Base-by-base conservation (phyloP, 2,888 invertebrate genomes). In the Capitulum mitella region DNA sequence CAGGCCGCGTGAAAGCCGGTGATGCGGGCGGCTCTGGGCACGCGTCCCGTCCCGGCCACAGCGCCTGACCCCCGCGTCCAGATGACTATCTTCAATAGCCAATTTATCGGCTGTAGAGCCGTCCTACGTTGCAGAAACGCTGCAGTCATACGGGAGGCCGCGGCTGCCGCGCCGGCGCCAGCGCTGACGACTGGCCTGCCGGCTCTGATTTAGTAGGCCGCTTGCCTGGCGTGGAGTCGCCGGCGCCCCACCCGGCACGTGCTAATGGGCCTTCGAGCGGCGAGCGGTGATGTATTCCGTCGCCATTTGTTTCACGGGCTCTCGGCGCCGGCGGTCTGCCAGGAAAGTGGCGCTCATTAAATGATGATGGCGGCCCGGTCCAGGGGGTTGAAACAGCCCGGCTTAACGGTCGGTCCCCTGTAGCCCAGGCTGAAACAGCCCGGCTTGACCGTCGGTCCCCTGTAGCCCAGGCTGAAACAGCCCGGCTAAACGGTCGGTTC, bases 51-150 rank as follows among this genome's bases (percentile, higher is more conserved):
- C n/a, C 43, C 77, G n/a, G 43, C 48, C 77, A 46, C 77, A n/a
- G 14, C 32, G 48, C 37, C 48, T 77, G 48, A 12, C 46, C n/a
- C 48, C 6, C 48, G 2, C 29, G 26, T 46, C 12, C 58, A 58
- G 58, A 58, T 58, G 58, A 29, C 58, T 58, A 58, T 58, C 58
- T 58, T n/a, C 58, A 58, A 58, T 58, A n/a, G 58, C 58, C 58
- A 58, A 58, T 58, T 58, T 58, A 58, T 58, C n/a, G n/a, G 58
- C 58, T n/a, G 58, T 12, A 6, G 58, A 58, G 58, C 8, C 58
- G 58, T 8, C n/a, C 1, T 26, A n/a, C n/a, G 58, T 29, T 29
- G 58, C 58, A 29, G 58, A 58, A 29, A 29, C n/a, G 8, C n/a
- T 14, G 51, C 51, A 51, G 26, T 51, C 51, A 51, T 10, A 26